Percentiles rank a stretch among this genome's conserved stretches.
phyloP scores from a whole-genome alignment of 2,888 invertebrate species.

The Dynastes grantii region DNA sequence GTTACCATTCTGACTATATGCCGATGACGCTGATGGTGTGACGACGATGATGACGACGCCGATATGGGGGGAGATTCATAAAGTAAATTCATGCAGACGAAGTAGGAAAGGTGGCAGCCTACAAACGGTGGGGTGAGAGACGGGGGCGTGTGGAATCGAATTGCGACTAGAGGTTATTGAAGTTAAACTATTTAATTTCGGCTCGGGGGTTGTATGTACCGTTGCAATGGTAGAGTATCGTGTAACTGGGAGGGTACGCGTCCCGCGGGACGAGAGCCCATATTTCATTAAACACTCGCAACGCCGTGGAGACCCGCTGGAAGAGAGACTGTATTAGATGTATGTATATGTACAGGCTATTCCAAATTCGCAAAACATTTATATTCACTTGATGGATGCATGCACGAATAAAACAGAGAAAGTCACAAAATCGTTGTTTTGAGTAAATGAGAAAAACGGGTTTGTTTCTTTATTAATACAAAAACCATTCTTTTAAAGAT shows the following conservation, averaged over 20 bases:
- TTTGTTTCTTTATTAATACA: too few species aligned
- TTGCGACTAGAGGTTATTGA: conserved; percentile 62
- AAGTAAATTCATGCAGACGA: conserved; percentile 34
- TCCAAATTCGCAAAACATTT: too few species aligned
- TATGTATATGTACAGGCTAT: too few species aligned
- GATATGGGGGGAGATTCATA: conserved; percentile 40
- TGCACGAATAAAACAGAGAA: too few species aligned
- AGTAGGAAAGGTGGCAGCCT: neutral
- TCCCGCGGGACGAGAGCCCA: conserved; percentile 62
- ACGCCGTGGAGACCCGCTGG: conserved; percentile 43
- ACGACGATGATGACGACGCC: neutral
- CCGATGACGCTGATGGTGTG: neutral
- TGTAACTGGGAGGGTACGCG: neutral
- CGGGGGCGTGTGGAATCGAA: conserved; percentile 48
- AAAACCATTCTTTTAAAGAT: too few species aligned
- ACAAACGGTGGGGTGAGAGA: neutral
- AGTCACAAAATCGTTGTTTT: too few species aligned
- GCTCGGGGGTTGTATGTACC: conserved; percentile 54
- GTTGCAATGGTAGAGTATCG: conserved; percentile 57
- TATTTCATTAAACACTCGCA: conserved; percentile 69
- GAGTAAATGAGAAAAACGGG: too few species aligned
- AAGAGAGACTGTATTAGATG: too few species aligned
- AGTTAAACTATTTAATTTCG: conserved; percentile 69
- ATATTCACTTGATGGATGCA: too few species aligned
- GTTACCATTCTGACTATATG: neutral